A percentile compares a stretch with the other conserved stretches of the same genome.
phyloP scores from a whole-genome alignment of 2,797 vertebrate genomes.

The Ctenopoma kingsleyae region DNA sequence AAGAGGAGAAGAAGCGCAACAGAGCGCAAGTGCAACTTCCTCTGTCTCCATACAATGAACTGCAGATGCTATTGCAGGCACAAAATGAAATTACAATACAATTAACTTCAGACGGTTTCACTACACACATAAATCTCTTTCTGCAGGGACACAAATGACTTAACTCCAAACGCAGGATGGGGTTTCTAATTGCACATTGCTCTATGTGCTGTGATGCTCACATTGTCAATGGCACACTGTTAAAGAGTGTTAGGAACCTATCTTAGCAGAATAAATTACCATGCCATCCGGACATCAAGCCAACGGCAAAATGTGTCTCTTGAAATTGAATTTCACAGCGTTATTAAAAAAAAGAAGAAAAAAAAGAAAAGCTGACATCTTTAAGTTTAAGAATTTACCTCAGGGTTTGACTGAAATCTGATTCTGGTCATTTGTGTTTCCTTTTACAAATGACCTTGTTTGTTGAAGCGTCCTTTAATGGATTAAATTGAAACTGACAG shows the following conservation, averaged over 20 bases:
- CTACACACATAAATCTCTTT: conserved; percentile 71
- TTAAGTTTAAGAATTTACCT: conserved; percentile 31
- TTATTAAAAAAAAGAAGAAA: conserved; percentile 6
- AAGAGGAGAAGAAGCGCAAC: conserved; percentile 35
- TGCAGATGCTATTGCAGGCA: conserved; percentile 72
- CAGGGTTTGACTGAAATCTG: conserved; percentile 13
- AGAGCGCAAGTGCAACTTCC: conserved; percentile 29
- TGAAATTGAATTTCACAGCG: conserved; percentile 54
- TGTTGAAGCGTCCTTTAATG: conserved; percentile 28
- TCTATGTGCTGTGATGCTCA: conserved; percentile 54
- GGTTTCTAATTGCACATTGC: conserved; percentile 69
- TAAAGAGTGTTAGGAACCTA: conserved; percentile 17
- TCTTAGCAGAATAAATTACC: conserved; percentile 59
- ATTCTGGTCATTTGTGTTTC: conserved; percentile 10
- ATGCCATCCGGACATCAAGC: conserved; percentile 37
- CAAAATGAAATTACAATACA: conserved; percentile 75
- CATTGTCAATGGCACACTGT: conserved; percentile 50
- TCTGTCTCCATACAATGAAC: conserved; percentile 55
- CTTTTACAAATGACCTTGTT: conserved; percentile 47
- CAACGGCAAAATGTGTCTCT: conserved; percentile 24
- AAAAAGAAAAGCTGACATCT: conserved; percentile 40
- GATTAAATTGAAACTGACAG: conserved; percentile 60
- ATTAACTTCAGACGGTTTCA: conserved; percentile 77
- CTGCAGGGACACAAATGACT: conserved; percentile 59
- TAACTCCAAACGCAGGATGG: conserved; percentile 49